A percentile compares a stretch with the other conserved stretches of the same genome.
Conservation (phyloP, 2,113 vertebrate species). For the Meriones unguiculatus region DNA sequence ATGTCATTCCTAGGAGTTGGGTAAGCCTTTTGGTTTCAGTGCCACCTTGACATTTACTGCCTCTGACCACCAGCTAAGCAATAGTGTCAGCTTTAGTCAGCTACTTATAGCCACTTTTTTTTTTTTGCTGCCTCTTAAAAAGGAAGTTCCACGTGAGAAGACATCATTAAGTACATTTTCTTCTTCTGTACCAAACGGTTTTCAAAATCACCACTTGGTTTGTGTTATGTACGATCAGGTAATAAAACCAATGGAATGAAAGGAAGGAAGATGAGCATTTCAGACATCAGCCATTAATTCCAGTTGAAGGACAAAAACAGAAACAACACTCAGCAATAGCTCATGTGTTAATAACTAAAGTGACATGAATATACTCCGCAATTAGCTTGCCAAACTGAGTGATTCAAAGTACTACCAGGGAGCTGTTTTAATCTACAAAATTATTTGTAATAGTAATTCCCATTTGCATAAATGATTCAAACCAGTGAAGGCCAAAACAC, state of each 20-base stretch:
- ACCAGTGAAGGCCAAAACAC: conserved; percentile 66
- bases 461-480: conserved; percentile 67
- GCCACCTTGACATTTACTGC: conserved; percentile 72
- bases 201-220: conserved; percentile 37
- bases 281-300: neutral
- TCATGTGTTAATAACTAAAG: conserved; percentile 47
- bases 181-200: conserved; percentile 57
- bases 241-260: conserved; percentile 62
- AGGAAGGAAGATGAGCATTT: conserved; percentile 63
- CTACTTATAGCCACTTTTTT: neutral
- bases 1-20: conserved; percentile 62
- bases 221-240: neutral
- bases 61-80: conserved; percentile 14
- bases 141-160: conserved; percentile 7
- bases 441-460: conserved; percentile 65
- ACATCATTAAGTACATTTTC: conserved; percentile 63
- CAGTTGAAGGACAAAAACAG: neutral
- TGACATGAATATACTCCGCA: conserved; percentile 60
- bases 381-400: conserved; percentile 17
- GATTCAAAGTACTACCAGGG: conserved; percentile 68
- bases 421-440: conserved; percentile 55
- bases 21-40: conserved; percentile 77
- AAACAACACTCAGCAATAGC: neutral
- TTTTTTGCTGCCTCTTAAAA: conserved; percentile 52
- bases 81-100: conserved; percentile 47